Base-by-base conservation (phyloP, 2,888 invertebrate species). In the Pherbina coryleti region DNA sequence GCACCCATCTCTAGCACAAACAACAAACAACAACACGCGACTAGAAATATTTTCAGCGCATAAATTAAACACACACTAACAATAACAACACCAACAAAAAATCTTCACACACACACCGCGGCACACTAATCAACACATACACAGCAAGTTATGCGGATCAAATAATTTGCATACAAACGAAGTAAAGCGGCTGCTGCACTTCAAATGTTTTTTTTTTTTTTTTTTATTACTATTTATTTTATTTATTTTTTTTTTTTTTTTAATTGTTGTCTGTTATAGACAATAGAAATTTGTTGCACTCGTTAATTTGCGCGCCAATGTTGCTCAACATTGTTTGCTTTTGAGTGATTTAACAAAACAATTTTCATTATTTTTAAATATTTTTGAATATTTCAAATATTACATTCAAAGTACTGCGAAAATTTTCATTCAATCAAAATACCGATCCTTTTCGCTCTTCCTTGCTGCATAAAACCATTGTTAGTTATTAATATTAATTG, bases 1-100 rank as follows among this genome's bases (percentile, higher is more conserved):
- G 37, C 31, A 49, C 53, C 53, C 37, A n/a, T 7, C 64, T 17
- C 28, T 28, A 74, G 62, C 11, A 25, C 22, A 5, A 25, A 49
- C 73, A 44, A 62, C 19, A 37, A 53, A 9, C 28, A 31, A n/a
- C 31, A 70, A 57, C 69, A 70, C 34, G 70, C 76, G 67, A 67
- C 73, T 74, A 25, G 60, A 49, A 57, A 76, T 76, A 76, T 60
- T 22, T 76, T 67, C 37, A 67, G 55, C 66, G 67, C 28, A 19
- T 67, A 37, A 51, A 66, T 31, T 60, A 60, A 60, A 22, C 37
- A 60, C 5, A 7, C 5, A 49, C 34, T 5, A 5, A 62, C 44
- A 37, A 11, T 17, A 11, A 55, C 25, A 70, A 70, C 8, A 70
- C 51, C 5, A 53, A 28, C n/a, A 71, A 71, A 11, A 37, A 19